phyloP scores from a whole-genome alignment of 2,797 vertebrate species.

The Pseudotriccus pelzelni region DNA sequence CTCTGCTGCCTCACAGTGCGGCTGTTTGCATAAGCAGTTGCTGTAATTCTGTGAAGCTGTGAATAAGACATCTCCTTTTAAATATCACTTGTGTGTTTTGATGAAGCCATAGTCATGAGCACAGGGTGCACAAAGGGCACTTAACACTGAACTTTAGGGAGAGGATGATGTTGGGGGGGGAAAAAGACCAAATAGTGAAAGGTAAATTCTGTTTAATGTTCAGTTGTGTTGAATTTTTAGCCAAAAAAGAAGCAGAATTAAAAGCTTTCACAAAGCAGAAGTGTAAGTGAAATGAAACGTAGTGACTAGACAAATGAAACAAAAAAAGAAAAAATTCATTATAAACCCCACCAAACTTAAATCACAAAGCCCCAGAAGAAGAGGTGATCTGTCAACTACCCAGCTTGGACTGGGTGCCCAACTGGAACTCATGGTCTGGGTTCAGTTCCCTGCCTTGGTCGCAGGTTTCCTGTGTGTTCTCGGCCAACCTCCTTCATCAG shows the following conservation, averaged over 20 bases:
- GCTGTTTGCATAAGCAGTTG: background rate
- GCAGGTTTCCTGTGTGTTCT: constrained; percentile 18
- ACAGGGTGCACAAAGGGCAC: background rate
- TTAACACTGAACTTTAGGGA: background rate
- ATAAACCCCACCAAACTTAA: background rate
- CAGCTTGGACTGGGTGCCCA: constrained; percentile 7
- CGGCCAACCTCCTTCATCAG: background rate
- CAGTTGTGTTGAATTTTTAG: background rate
- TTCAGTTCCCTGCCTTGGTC: constrained; percentile 22
- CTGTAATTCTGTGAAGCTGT: background rate
- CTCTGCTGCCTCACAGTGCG: background rate
- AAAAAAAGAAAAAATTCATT: background rate
- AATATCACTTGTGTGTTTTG: background rate
- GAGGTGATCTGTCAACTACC: background rate
- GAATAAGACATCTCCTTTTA: background rate
- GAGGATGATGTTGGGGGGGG: background rate
- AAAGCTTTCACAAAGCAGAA: constrained; percentile 56
- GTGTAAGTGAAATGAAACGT: constrained; percentile 53
- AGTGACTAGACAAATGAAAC: constrained; percentile 49
- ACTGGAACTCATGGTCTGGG: constrained; percentile 37
- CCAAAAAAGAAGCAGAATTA: background rate
- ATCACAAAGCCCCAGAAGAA: background rate
- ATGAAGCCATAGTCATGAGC: background rate
- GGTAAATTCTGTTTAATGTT: background rate
- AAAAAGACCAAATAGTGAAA: background rate